phyloP scores from a whole-genome alignment of 2,113 vertebrate species.

The Myxocyprinus asiaticus region DNA sequence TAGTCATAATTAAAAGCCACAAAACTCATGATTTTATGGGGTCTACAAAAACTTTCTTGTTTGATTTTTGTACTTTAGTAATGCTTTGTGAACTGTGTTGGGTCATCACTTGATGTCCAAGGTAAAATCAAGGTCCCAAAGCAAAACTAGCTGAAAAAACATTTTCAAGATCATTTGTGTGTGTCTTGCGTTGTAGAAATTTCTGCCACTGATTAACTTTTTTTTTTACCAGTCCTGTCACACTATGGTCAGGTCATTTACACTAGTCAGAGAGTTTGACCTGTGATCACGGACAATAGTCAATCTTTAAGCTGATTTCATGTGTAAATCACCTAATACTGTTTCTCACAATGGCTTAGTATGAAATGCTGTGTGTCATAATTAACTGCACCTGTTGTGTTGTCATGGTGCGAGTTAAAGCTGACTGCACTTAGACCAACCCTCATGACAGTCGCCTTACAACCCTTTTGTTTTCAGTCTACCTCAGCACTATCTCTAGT shows the following conservation, averaged over 20 bases:
- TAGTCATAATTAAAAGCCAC: too few relatives aligned
- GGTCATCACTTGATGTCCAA: too few relatives aligned
- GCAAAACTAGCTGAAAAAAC: not conserved
- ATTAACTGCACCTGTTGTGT: constrained; percentile 9
- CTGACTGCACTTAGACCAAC: not conserved
- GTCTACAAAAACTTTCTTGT: too few relatives aligned
- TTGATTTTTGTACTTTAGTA: too few relatives aligned
- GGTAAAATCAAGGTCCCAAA: too few relatives aligned
- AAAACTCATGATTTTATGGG: too few relatives aligned
- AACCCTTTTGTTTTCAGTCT: too few relatives aligned
- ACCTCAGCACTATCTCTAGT: too few relatives aligned
- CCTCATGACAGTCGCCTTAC: too few relatives aligned
- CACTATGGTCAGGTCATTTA: constrained; percentile 50
- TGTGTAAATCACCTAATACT: not conserved
- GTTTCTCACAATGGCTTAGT: not conserved
- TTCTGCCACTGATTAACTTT: constrained; percentile 60
- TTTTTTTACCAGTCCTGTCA: constrained; percentile 44
- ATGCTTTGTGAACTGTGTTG: too few relatives aligned
- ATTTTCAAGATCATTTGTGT: not conserved
- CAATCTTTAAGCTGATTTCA: constrained; percentile 69
- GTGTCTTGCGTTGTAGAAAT: constrained; percentile 2
- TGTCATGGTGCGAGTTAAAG: not conserved
- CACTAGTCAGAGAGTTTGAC: constrained; percentile 65
- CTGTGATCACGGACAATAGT: constrained; percentile 47
- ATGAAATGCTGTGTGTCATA: not conserved